phyloP scores from a whole-genome alignment of 1,140 invertebrate genomes.

The Nasonia longicornis region DNA sequence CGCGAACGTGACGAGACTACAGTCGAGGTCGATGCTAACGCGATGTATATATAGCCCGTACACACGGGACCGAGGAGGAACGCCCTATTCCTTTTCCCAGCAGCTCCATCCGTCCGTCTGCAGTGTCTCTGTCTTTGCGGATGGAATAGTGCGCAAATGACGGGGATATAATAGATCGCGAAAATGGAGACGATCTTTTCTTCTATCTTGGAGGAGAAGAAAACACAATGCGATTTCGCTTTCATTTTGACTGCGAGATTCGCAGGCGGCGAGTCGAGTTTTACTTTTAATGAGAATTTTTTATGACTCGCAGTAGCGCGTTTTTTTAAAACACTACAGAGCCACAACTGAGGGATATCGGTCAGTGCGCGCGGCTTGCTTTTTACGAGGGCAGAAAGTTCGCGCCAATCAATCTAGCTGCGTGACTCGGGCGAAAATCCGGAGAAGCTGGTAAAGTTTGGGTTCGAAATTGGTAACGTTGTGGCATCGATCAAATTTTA shows the following conservation, averaged over 20 bases:
- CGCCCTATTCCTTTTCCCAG: not conserved
- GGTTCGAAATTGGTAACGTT: not conserved
- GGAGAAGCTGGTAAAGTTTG: not conserved
- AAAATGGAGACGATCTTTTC: not conserved
- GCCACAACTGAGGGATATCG: too few species aligned
- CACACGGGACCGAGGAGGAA: not conserved
- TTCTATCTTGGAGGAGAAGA: conserved; percentile 1
- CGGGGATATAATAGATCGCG: not conserved
- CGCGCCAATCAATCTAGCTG: not conserved
- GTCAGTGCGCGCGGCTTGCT: too few species aligned
- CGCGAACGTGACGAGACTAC: conserved; percentile 24
- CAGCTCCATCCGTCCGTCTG: not conserved
- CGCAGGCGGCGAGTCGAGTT: not conserved
- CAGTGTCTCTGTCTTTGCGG: not conserved
- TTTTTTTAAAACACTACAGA: not conserved
- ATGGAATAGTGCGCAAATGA: not conserved
- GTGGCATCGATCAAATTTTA: not conserved
- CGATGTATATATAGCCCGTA: conserved; percentile 29
- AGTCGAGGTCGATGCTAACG: conserved; percentile 10
- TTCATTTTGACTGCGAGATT: not conserved
- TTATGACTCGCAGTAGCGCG: not conserved
- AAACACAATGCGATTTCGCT: not conserved
- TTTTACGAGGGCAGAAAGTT: not conserved
- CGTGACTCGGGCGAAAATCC: not conserved
- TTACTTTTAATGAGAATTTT: conserved; percentile 10